These are phyloP conservation scores for Coreoperca whiteheadi DNA, from an alignment of 2,113 vertebrate species.

Conservation along the genomic window DNA sequence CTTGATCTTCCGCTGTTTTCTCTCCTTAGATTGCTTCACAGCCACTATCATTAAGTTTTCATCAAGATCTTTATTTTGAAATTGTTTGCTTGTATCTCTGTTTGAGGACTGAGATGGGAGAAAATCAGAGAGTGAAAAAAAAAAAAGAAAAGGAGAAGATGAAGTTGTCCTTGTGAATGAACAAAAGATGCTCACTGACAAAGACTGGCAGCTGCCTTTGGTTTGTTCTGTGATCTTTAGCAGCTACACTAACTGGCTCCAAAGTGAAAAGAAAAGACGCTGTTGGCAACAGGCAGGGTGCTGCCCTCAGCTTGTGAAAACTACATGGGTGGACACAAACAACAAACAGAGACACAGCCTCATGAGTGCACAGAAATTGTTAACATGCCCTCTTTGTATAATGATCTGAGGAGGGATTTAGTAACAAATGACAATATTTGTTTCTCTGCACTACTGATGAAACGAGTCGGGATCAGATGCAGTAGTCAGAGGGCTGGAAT, in stretches of 20 bases:
- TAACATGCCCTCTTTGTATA: background rate
- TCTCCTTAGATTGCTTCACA: conserved; percentile 36
- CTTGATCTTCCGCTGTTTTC: conserved; percentile 17
- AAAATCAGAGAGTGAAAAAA: background rate
- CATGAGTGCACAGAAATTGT: conserved; percentile 6
- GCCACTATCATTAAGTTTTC: conserved; percentile 40
- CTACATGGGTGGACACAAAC: conserved; percentile 30
- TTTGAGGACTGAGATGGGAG: background rate
- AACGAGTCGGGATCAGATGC: conserved; percentile 54
- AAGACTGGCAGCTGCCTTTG: conserved; percentile 50
- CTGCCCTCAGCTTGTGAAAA: conserved; percentile 20
- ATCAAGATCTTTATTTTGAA: conserved; percentile 1
- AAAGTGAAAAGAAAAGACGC: conserved; percentile 60
- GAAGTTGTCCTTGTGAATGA: conserved; percentile 50
- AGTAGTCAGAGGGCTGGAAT: conserved; percentile 63
- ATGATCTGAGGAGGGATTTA: conserved; percentile 20
- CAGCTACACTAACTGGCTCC: conserved; percentile 22
- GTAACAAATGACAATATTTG: conserved; percentile 34
- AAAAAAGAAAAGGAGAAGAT: background rate
- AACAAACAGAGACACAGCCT: conserved; percentile 20
- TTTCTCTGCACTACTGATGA: conserved; percentile 13
- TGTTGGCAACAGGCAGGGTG: conserved; percentile 29
- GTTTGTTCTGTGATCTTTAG: conserved; percentile 56
- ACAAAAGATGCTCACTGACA: conserved; percentile 45
- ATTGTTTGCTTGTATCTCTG: conserved; percentile 18